Evolutionary conservation across 2,797 vertebrate genomes (phyloP), one percentile per base, ranked within the genome.

Genomic region (Liparis tanakae): DNA sequence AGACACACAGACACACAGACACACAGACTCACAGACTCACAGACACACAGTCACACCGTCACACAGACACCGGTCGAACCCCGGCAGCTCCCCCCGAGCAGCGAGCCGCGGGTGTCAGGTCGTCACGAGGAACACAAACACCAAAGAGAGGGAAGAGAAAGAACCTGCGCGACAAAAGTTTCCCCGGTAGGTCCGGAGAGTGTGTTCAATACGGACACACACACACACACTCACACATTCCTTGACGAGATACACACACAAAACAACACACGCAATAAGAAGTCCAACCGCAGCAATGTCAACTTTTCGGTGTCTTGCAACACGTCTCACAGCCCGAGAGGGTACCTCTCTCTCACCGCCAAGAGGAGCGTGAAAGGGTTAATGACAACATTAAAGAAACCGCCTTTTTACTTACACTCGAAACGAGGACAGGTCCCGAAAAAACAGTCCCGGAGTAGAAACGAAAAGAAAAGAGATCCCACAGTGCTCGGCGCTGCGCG

Each of bases 121-220:
- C 25, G 25, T 2, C 2, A 30, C 25, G 25, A 30, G 25, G 25
- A 30, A 46, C 1, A 46, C 4, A 10, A 48, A 18, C 17, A 48
- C 18, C 7, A 51, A 20, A n/a, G 3, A 7, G 51, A 43, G 1
- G 3, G 10, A 3, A 14, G 12, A 41, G 25, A 41, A 41, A 41
- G 8, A 36, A 2, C 84, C 87, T 84, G 70, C 79, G 82, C 85
- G 88, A 89, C 82, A 86, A 90, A 87, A 87, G 67, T 88, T 92
- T 81, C 78, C 84, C 84, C 80, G 59, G 82, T 72, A 61, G 44
- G 43, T 83, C 56, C 0, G 44, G 33, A 56, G 33, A 12, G 57
- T 17, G 57, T 6, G 5, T 57, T 10, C 1, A 22, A 57, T 10
- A 15, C 61, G 10, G 1, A 46, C 20, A 4, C 25, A 30, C 25